Evolutionary conservation across 2,797 vertebrate genomes (phyloP), one percentile per base, ranked within the genome.

Genomic region (Valencia hispanica): DNA sequence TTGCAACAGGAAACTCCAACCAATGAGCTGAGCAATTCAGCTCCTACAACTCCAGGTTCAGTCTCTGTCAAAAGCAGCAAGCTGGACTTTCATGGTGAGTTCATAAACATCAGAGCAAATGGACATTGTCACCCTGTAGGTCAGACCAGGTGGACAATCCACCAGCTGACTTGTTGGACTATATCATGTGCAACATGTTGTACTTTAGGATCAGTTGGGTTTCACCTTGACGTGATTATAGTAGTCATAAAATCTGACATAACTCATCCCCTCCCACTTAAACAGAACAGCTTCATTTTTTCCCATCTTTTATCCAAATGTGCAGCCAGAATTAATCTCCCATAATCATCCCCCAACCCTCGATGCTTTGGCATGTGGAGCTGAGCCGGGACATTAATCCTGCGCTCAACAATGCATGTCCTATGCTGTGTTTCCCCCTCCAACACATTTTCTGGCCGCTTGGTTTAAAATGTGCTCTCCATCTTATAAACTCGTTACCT

Each of bases 1-100:
- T 74, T 66, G 6, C 51, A 69, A 75, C 91, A 98, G 97, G 97
- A 98, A 96, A 98, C 96, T 70, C 97, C 97, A 83, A 98, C 97
- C 86, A 97, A 97, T 87, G 96, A 97, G 87, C 87, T 98, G 89
- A 94, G 97, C 91, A 89, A 90, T 87, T 96, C 95, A 73, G 82
- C 94, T 25, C 88, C 95, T 86, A 95, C 92, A 47, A 94, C 88
- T 93, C 96, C 96, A 80, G 86, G 92, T 32, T 88, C 95, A 47
- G 92, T 93, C 75, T 91, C 93, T 41, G 94, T 94, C 87, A 96
- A 93, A 91, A 93, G 79, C 80, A 90, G 86, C 72, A 94, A 92
- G 84, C 73, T 92, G 86, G 94, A 96, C 86, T 88, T 95, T 68
- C 93, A 93, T 39, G 94, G 95, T 96, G 88, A 88, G 89, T 77